Base-by-base conservation (phyloP, 2,797 vertebrate species). In the Sternotherus odoratus region DNA sequence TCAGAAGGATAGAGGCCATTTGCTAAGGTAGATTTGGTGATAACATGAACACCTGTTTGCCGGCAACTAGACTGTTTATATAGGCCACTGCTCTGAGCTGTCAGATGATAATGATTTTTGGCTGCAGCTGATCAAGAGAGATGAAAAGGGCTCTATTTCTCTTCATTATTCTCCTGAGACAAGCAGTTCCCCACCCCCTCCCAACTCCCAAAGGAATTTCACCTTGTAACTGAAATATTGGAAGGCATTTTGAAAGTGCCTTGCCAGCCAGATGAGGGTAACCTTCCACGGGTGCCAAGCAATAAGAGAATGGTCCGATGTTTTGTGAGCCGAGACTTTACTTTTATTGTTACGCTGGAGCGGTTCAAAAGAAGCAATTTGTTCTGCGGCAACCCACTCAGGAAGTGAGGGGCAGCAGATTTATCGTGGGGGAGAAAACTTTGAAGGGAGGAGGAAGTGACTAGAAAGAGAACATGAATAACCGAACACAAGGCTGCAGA, bases 281-380 rank as follows among this genome's bases (percentile, higher is more conserved):
- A 80, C 74, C 79, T 63, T 77, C 84, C n/a, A 28, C 28, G 51
- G 57, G 57, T 85, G 89, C 87, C 88, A 69, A 57, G 46, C 66
- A 54, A 63, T 56, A 81, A 56, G 3, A 80, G 74, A 69, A 36
- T 36, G 60, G 46, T 79, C 77, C 53, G 91, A 92, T 36, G 5
- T 28, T 91, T 91, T 74, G 83, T 86, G 66, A 88, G 85, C 49
- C 80, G 78, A 83, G 53, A 90, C 78, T 89, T 79, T 19, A 77
- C 66, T 69, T 90, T 94, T 56, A 79, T 81, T 82, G 74, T 86
- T 60, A 79, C 24, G 5, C 50, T 19, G 24, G 80, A 85, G 69
- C n/a, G 54, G 89, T 89, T 96, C 91, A 92, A 95, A 96, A 85
- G 90, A 49, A 51, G 72, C 28, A 77, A 92, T 92, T 90, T 91